phyloP scores from a whole-genome alignment of 2,113 vertebrate genomes.

The Arothron firmamentum region DNA sequence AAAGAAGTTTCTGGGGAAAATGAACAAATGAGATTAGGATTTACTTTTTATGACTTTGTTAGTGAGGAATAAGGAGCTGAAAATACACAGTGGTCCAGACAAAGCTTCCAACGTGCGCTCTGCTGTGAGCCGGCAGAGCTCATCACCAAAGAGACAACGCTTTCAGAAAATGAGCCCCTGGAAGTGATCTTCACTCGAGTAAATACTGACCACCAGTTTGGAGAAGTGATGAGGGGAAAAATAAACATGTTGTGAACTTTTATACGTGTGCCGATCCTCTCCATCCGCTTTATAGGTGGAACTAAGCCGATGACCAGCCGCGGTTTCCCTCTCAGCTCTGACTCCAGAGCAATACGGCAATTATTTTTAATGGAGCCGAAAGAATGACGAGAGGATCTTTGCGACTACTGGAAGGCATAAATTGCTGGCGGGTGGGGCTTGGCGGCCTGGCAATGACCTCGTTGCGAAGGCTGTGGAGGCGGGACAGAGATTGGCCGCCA shows the following conservation, averaged over 20 bases:
- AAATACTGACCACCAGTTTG: constrained; percentile 53
- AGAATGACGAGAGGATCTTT: constrained; percentile 32
- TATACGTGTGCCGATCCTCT: constrained; percentile 35
- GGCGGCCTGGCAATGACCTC: constrained; percentile 46
- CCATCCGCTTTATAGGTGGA: constrained; percentile 40
- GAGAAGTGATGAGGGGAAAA: constrained; percentile 45
- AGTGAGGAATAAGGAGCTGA: constrained; percentile 30
- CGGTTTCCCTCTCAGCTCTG: constrained; percentile 55
- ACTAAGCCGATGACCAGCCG: constrained; percentile 36
- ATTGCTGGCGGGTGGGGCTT: constrained; percentile 27
- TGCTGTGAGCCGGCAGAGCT: constrained; percentile 28
- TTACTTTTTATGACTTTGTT: constrained; percentile 58
- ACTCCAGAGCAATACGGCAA: constrained; percentile 55
- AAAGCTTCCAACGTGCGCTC: constrained; percentile 38
- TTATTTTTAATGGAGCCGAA: constrained; percentile 66
- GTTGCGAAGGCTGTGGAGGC: constrained; percentile 30
- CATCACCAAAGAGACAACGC: constrained; percentile 39
- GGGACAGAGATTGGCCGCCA: constrained; percentile 25
- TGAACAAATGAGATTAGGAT: constrained; percentile 47
- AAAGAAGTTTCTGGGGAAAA: background rate
- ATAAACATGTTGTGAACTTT: constrained; percentile 47
- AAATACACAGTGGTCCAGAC: constrained; percentile 30
- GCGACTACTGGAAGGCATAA: constrained; percentile 31
- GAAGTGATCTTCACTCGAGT: constrained; percentile 46
- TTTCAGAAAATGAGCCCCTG: constrained; percentile 50